These are phyloP conservation scores for Nymphalis io DNA, from an alignment of 1,140 invertebrate genomes.

Conservation along the genomic window DNA sequence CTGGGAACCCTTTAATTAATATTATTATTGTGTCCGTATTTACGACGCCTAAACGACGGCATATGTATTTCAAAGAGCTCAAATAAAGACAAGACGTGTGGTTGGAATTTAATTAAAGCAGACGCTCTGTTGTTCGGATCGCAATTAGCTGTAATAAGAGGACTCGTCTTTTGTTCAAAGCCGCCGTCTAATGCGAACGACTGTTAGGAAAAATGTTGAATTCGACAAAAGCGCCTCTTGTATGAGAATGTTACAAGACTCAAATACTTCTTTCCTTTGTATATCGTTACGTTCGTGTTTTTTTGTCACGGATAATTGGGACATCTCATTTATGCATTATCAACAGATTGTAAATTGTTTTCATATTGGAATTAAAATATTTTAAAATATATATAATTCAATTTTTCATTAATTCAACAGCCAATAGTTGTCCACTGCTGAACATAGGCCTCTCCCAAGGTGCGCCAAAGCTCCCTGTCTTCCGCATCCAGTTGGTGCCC, in stretches of 20 bases:
- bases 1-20: slow-evolving; percentile 13
- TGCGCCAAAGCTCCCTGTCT: too few species aligned
- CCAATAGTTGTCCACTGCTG: too few species aligned
- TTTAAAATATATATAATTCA: too few species aligned
- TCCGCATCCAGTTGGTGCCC: too few species aligned
- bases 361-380: too few species aligned
- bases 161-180: slow-evolving; percentile 19
- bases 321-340: not conserved
- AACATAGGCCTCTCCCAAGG: too few species aligned
- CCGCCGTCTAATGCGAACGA: slow-evolving; percentile 10
- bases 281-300: not conserved
- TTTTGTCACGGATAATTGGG: not conserved
- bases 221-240: not conserved
- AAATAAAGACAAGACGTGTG: slow-evolving; percentile 21
- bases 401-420: too few species aligned
- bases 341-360: too few species aligned
- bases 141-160: slow-evolving; percentile 28
- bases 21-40: slow-evolving; percentile 16
- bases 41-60: slow-evolving; percentile 17
- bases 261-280: not conserved
- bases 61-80: slow-evolving; percentile 22
- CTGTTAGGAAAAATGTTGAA: slow-evolving; percentile 21
- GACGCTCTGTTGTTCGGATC: slow-evolving; percentile 18
- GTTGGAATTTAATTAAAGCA: slow-evolving; percentile 24
- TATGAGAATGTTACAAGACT: not conserved